phyloP scores from a whole-genome alignment of 2,888 invertebrate species.

The Aspidapion aeneum region DNA sequence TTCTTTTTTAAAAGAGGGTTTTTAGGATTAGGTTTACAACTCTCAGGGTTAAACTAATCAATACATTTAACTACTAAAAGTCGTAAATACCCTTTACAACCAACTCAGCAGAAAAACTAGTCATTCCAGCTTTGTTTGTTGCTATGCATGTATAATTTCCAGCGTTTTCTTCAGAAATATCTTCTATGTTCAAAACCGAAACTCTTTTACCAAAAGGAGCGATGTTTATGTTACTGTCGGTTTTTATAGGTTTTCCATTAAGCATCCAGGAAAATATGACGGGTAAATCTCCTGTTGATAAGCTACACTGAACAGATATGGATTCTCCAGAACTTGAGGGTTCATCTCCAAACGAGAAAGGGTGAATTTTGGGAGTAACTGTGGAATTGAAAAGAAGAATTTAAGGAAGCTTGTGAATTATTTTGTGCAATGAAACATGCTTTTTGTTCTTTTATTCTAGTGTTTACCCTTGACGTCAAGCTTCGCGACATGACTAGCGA shows the following conservation, averaged over 20 bases:
- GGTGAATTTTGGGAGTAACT: conserved; percentile 62
- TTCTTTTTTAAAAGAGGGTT: neutral
- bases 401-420: no score
- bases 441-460: neutral
- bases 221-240: conserved; percentile 49
- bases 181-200: conserved; percentile 59
- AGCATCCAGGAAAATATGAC: conserved; percentile 72
- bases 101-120: conserved; percentile 50
- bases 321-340: conserved; percentile 43
- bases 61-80: conserved; percentile 48
- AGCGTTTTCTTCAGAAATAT: conserved; percentile 51
- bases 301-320: conserved; percentile 58
- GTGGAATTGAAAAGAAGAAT: no score
- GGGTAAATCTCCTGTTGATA: conserved; percentile 73
- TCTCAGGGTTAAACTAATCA: conserved; percentile 61
- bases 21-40: no score
- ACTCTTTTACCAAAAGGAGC: conserved; percentile 62
- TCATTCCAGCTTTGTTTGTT: conserved; percentile 52
- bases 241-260: conserved; percentile 55
- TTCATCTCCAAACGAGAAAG: conserved; percentile 54
- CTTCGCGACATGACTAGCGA: conserved; percentile 48
- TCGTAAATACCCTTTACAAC: conserved; percentile 58
- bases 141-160: conserved; percentile 58
- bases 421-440: neutral
- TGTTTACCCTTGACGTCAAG: conserved; percentile 54